Conservation (phyloP, 2,797 vertebrate species). For the Graptemys geographica region DNA sequence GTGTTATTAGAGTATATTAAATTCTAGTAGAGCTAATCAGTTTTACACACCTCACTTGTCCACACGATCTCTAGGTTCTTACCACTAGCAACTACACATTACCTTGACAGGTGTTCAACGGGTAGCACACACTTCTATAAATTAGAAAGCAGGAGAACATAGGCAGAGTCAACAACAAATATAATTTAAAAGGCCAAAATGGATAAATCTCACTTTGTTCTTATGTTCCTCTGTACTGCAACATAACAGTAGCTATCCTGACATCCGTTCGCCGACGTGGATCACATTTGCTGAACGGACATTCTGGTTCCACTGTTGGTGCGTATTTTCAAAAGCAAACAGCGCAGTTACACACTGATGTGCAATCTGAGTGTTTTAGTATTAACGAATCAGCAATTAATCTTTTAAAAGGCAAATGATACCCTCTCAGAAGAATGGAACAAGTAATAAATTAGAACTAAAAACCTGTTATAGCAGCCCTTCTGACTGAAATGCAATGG, state of each 20-base stretch:
- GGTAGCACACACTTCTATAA: rapidly evolving
- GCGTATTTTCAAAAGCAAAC: neutral
- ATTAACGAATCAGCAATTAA: neutral
- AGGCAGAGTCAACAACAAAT: neutral
- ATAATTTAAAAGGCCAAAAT: rapidly evolving
- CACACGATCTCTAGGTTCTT: neutral
- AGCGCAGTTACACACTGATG: rapidly evolving
- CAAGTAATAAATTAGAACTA: neutral
- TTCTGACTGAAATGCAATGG: neutral
- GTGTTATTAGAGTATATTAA: neutral
- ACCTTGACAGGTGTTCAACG: neutral
- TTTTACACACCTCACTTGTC: neutral
- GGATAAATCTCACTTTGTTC: neutral
- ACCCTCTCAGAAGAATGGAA: neutral
- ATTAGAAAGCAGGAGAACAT: neutral
- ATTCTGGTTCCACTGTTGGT: neutral
- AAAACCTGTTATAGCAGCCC: neutral
- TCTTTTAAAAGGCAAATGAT: neutral
- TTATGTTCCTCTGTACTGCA: rapidly evolving
- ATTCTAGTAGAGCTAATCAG: neutral
- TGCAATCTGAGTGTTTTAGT: neutral
- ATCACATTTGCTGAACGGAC: rapidly evolving
- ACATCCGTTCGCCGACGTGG: rapidly evolving
- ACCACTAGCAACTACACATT: neutral
- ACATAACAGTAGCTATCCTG: neutral